Base-by-base conservation (phyloP, 2,797 vertebrate species). In the Chrosomus eos region DNA sequence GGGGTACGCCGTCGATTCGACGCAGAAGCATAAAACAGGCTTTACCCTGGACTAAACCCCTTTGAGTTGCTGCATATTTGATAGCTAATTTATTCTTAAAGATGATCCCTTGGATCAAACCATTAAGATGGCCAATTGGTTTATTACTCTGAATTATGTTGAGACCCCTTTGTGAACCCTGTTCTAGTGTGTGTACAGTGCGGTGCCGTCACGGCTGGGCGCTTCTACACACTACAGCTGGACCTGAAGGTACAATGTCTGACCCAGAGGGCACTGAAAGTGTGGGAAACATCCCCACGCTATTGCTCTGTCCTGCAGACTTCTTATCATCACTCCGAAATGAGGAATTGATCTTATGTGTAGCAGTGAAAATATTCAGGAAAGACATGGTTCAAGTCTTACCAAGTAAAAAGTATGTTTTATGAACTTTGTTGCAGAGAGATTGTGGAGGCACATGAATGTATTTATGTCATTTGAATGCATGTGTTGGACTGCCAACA, bases 181-280 rank as follows among this genome's bases (percentile, higher is more conserved):
- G 16, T 31, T 67, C 8, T 45, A 55, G 26, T 64, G 51, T 81
- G 74, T 43, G 68, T 78, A 71, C 48, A 75, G 26, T 87, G 82
- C 14, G 36, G 75, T 75, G 70, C 33, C 26, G n/a, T 83, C 81
- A 85, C 21, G 58, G 31, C 58, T 55, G 40, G 62, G 40, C 81
- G 78, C 85, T 81, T 87, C 83, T 40, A 85, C 66, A 62, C 55
- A 53, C 45, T 87, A 72, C 85, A 78, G 80, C 76, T 87, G 68
- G 40, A 83, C 80, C 85, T 84, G 73, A 82, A 86, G 83, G 71
- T 81, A 33, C 21, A 38, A 80, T 64, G 70, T 87, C 6, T 86
- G 83, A 86, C 77, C 72, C 58, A 80, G 70, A 76, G 62, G 36
- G 68, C 80, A 87, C 18, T 38, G 28, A 60, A 82, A 81, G 78